These are phyloP conservation scores for Drosophila fungiperda DNA, from an alignment of 2,888 invertebrate species.

Conservation along the genomic window DNA sequence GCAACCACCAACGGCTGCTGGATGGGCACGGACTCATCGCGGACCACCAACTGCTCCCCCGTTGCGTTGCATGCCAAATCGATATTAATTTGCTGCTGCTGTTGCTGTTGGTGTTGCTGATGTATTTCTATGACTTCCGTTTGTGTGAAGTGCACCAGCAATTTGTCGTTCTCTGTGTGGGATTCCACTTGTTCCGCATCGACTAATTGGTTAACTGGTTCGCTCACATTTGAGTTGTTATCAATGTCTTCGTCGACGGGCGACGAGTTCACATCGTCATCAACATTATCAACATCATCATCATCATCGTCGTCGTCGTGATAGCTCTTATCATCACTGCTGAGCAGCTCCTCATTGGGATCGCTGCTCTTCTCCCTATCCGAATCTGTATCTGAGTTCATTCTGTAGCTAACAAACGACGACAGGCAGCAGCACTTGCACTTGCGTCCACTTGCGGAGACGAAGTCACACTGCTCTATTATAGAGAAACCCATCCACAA, in stretches of 20 bases:
- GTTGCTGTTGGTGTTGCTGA: slow-evolving; percentile 10
- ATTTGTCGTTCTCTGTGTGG: slow-evolving; percentile 14
- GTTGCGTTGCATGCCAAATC: slow-evolving; percentile 13
- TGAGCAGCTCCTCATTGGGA: slow-evolving; percentile 69
- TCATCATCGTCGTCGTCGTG: slow-evolving; percentile 58
- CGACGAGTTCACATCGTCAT: slow-evolving; percentile 42
- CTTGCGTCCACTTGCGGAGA: slow-evolving; percentile 23
- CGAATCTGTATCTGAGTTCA: slow-evolving; percentile 63
- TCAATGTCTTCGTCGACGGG: slow-evolving; percentile 11
- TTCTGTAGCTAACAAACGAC: slow-evolving; percentile 4
- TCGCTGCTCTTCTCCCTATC: slow-evolving; percentile 73
- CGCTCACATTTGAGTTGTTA: slow-evolving; percentile 16
- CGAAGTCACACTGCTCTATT: slow-evolving; percentile 36
- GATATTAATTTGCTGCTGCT: slow-evolving; percentile 50
- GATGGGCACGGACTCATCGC: neutral
- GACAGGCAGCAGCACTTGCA: slow-evolving; percentile 27
- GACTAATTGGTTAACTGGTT: slow-evolving; percentile 33
- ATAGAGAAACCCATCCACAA: slow-evolving; percentile 20
- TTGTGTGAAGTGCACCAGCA: slow-evolving; percentile 39
- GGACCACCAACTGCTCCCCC: slow-evolving; percentile 16
- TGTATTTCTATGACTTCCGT: slow-evolving; percentile 60
- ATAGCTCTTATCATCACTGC: slow-evolving; percentile 69
- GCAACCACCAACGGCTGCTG: slow-evolving; percentile 5
- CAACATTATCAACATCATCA: slow-evolving; percentile 11
- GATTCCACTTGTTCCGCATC: slow-evolving; percentile 28